These are phyloP conservation scores for Lordiphosa clarofinis DNA, from an alignment of 1,140 invertebrate genomes.

Conservation along the genomic window DNA sequence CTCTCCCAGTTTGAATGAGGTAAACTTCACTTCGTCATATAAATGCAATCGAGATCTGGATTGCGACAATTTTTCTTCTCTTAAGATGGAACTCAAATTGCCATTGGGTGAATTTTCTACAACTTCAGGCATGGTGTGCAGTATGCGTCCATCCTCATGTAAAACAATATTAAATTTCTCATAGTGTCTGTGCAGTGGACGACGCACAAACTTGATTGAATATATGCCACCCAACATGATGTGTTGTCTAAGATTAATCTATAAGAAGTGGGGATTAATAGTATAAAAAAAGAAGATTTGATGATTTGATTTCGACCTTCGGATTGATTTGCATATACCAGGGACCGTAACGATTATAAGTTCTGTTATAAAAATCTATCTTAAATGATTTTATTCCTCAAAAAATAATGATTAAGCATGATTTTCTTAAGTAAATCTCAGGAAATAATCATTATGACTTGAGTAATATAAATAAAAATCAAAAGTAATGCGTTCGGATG, in stretches of 20 bases:
- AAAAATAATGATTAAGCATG: too few relatives aligned
- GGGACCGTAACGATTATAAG: too few relatives aligned
- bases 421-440: too few relatives aligned
- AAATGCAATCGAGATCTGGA: conserved; percentile 1
- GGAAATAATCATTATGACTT: too few relatives aligned
- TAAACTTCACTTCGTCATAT: neutral
- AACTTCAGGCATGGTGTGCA: conserved; percentile 35
- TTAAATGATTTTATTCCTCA: too few relatives aligned
- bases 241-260: conserved; percentile 63
- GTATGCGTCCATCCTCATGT: conserved; percentile 47
- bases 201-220: conserved; percentile 43
- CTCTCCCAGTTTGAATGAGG: conserved; percentile 1
- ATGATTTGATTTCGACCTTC: too few relatives aligned
- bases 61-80: neutral
- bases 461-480: too few relatives aligned
- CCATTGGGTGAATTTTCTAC: neutral
- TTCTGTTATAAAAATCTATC: too few relatives aligned
- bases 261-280: neutral
- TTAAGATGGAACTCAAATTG: neutral
- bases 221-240: conserved; percentile 63
- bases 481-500: too few relatives aligned
- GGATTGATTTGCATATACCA: too few relatives aligned
- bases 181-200: conserved; percentile 39
- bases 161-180: conserved; percentile 50
- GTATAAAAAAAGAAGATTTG: too few relatives aligned